Evolutionary conservation across 2,113 vertebrate genomes (phyloP).

Genomic region (Craseonycteris thonglongyai): DNA sequence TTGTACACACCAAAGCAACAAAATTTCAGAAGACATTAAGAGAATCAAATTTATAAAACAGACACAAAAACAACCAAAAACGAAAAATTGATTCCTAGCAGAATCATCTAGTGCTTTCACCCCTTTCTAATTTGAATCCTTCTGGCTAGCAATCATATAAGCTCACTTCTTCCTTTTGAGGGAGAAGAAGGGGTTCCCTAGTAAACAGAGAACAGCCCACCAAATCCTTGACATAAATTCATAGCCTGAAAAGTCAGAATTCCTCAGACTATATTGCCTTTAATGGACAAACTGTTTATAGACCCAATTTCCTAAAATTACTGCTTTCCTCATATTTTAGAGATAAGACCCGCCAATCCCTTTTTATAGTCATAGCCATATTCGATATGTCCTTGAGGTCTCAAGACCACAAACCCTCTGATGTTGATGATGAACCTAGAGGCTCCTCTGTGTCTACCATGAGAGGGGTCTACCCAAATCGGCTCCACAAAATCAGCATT

Average conservation of each 20-base stretch:
- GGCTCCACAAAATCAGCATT: background rate
- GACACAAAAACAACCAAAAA: background rate
- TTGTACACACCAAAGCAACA: background rate
- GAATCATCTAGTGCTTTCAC: background rate
- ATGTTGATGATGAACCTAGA: background rate
- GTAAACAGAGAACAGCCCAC: slow-evolving; percentile 3
- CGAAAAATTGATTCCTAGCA: background rate
- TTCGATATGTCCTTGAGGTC: background rate
- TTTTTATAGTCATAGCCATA: background rate
- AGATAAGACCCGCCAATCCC: background rate
- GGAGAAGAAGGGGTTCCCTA: background rate
- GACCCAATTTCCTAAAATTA: background rate
- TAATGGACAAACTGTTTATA: background rate
- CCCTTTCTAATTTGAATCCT: background rate
- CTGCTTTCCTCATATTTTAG: slow-evolving; percentile 24
- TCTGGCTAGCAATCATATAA: background rate
- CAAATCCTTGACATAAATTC: slow-evolving; percentile 1
- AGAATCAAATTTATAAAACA: slow-evolving; percentile 26
- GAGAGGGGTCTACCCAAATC: background rate
- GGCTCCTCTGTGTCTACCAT: background rate
- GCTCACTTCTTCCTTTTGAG: background rate
- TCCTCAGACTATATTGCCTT: background rate
- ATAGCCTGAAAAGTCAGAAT: slow-evolving; percentile 17
- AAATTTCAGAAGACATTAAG: background rate
- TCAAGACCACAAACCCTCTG: background rate